These are phyloP conservation scores for Pagetopsis macropterus DNA, from an alignment of 2,797 vertebrate genomes.

Conservation along the genomic window DNA sequence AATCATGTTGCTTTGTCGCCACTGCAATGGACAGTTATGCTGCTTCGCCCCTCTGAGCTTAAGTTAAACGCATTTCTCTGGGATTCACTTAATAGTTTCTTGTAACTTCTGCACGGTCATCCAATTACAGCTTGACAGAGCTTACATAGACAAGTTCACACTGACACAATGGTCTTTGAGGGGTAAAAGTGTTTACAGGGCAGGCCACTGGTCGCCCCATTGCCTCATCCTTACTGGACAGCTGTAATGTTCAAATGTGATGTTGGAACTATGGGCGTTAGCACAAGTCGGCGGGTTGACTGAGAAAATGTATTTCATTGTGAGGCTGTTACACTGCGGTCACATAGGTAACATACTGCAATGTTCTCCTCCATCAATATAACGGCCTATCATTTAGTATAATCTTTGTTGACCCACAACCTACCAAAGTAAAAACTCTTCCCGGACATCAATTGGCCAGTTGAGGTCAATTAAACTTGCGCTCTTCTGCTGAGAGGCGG, in stretches of 20 bases:
- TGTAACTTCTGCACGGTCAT: slow-evolving; percentile 21
- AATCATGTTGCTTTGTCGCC: slow-evolving; percentile 29
- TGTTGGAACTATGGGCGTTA: slow-evolving; percentile 44
- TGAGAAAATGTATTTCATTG: slow-evolving; percentile 33
- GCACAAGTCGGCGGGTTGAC: slow-evolving; percentile 47
- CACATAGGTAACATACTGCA: slow-evolving; percentile 32
- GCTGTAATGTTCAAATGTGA: slow-evolving; percentile 42
- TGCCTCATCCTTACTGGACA: slow-evolving; percentile 58
- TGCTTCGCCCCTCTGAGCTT: slow-evolving; percentile 45
- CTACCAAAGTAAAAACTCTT: slow-evolving; percentile 30
- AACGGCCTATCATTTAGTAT: slow-evolving; percentile 23
- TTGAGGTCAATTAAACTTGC: slow-evolving; percentile 52
- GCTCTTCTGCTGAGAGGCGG: slow-evolving; percentile 41
- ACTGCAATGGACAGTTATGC: slow-evolving; percentile 28
- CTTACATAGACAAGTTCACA: slow-evolving; percentile 45
- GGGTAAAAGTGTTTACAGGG: slow-evolving; percentile 56
- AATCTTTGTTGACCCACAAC: slow-evolving; percentile 45
- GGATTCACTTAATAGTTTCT: slow-evolving; percentile 31
- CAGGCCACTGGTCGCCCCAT: slow-evolving; percentile 43
- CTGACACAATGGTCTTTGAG: slow-evolving; percentile 59
- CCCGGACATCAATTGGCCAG: slow-evolving; percentile 34
- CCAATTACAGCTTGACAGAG: slow-evolving; percentile 43
- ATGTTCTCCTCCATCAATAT: slow-evolving; percentile 39
- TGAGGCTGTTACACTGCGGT: slow-evolving; percentile 11
- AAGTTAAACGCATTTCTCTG: slow-evolving; percentile 35